Evolutionary conservation across 2,888 invertebrate species (phyloP), one percentile per base, ranked within the genome.

Genomic region (Thyatira batis): DNA sequence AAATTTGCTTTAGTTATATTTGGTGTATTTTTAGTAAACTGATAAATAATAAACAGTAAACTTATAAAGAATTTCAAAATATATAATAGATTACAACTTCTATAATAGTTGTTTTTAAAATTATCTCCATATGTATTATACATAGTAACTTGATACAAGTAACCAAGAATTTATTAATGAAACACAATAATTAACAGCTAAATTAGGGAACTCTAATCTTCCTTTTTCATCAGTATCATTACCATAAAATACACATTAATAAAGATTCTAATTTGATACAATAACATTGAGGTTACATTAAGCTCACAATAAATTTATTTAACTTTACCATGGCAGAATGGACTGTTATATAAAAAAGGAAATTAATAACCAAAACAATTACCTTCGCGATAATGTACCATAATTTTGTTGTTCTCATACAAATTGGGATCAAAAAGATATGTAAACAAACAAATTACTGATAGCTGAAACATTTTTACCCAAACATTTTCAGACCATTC

Each of bases 221-320:
- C 54, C 57, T 66, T 70, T 64, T 66, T 70, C 69, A 78, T 78
- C 73, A 54, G 63, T 55, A 61, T 48, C 63, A 80, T 79, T 82
- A 78, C 67, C 78, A 82, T 82, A 82, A 78, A 82, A 78, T 71
- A 58, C 57, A 73, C 77, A 78, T 82, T 76, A 76, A 60, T 58
- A 67, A 60, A 49, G 59, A 65, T 65, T 70, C 72, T 76, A 77
- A 82, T 78, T 77, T 73, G 76, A 78, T 73, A 73, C 63, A 65
- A 63, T 66, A 65, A 65, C 71, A 69, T 76, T 76, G 78, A 73
- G 63, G 60, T 67, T 53, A 66, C 60, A 39, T 58, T 62, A 57
- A 69, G 80, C 82, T 78, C 77, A 71, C 69, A 66, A 58, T 67
- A 55, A 74, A 80, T 78, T 78, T 73, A 39, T 39, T 76, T 71